Percentiles rank a stretch among this genome's conserved stretches.
Conservation (phyloP, 1,140 invertebrate species). For the Eueides isabella region DNA sequence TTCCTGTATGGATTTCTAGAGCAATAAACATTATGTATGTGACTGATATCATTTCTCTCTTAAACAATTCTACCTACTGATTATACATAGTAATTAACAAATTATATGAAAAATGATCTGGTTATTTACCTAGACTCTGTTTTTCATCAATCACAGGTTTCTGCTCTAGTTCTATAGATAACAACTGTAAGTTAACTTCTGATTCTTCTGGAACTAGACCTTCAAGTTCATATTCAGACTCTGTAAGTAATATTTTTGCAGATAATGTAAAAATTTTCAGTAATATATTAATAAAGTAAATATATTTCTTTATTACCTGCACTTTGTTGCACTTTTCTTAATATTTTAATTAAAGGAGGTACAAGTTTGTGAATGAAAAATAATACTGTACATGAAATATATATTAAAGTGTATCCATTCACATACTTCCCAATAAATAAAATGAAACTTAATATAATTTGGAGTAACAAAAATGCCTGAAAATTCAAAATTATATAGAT, state of each 20-base stretch:
- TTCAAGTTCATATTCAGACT: slow-evolving; percentile 71
- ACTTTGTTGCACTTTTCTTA: slow-evolving; percentile 64
- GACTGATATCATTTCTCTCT: too few species aligned
- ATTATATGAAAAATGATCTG: too few species aligned
- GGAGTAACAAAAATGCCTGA: slow-evolving; percentile 70
- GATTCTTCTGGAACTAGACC: slow-evolving; percentile 68
- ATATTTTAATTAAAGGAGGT: slow-evolving; percentile 51
- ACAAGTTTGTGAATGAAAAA: slow-evolving; percentile 57
- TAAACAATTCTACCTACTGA: too few species aligned
- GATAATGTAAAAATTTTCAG: not conserved
- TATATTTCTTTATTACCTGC: slow-evolving; percentile 53
- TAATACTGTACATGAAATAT: slow-evolving; percentile 55
- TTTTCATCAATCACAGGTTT: slow-evolving; percentile 60
- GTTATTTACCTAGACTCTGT: slow-evolving; percentile 67
- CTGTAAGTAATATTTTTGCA: slow-evolving; percentile 48
- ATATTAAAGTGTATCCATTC: slow-evolving; percentile 64
- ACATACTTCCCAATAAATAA: slow-evolving; percentile 65
- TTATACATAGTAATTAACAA: too few species aligned
- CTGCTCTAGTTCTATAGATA: slow-evolving; percentile 67
- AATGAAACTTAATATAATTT: slow-evolving; percentile 58
- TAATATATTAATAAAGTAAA: not conserved
- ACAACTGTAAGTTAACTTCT: slow-evolving; percentile 64
- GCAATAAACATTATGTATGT: too few species aligned
- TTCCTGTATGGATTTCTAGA: too few species aligned
- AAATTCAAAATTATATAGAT: slow-evolving; percentile 40